phyloP scores from a whole-genome alignment of 2,888 invertebrate genomes.

The Rhopalosiphum nymphaeae region DNA sequence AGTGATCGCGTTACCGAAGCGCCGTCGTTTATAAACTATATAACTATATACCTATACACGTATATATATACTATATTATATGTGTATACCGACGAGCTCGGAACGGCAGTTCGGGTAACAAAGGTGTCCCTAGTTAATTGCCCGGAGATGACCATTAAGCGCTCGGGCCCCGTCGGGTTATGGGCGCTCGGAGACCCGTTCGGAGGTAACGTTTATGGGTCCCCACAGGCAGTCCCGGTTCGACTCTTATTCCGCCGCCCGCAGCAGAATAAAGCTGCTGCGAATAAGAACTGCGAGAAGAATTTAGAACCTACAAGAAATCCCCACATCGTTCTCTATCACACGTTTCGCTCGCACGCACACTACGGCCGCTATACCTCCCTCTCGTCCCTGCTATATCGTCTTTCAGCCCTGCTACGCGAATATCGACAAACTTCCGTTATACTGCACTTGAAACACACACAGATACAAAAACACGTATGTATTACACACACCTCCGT shows the following conservation, averaged over 20 bases:
- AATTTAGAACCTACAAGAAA: conserved; percentile 28
- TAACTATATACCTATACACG: background rate
- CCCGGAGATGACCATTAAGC: conserved; percentile 62
- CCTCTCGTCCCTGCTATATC: background rate
- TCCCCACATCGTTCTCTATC: background rate
- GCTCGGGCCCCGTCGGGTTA: conserved; percentile 53
- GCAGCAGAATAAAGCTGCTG: background rate
- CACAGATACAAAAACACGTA: background rate
- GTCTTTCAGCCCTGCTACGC: background rate
- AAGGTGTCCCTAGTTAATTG: conserved; percentile 63
- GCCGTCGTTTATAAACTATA: background rate
- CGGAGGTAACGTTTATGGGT: conserved; percentile 57
- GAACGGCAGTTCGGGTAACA: conserved; percentile 23
- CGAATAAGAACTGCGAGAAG: conserved; percentile 23
- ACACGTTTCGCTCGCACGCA: background rate
- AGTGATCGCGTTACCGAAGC: background rate
- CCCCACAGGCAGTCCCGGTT: conserved; percentile 41
- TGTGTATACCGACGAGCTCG: background rate
- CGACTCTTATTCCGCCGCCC: background rate
- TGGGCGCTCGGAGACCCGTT: conserved; percentile 64
- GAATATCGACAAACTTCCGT: background rate
- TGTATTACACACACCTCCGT: background rate
- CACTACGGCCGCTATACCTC: background rate
- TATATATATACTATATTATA: background rate
- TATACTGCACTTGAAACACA: background rate